Evolutionary conservation across 2,888 invertebrate genomes (phyloP).

Genomic region (Rotaria sp.): DNA sequence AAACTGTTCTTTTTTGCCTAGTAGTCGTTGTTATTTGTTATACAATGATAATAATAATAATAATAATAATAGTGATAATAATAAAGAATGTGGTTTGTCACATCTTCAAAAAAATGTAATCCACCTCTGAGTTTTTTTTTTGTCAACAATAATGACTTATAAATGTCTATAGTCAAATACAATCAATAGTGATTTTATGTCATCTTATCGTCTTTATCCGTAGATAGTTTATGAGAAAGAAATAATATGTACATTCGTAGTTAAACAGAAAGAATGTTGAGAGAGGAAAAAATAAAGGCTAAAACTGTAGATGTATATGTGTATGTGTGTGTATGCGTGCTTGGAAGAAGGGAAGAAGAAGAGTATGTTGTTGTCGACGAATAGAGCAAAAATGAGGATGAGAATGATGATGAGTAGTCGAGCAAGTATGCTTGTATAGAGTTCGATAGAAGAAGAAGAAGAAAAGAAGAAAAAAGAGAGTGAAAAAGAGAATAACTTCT

Average conservation of each 20-base stretch:
- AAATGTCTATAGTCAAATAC: background rate
- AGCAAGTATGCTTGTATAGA: background rate
- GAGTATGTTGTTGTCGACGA: background rate
- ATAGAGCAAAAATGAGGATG: background rate
- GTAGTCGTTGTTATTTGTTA: background rate
- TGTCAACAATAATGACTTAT: background rate
- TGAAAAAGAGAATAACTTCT: background rate
- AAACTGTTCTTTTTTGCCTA: background rate
- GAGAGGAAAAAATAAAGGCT: background rate
- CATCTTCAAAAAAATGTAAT: constrained; percentile 2
- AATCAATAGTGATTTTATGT: background rate
- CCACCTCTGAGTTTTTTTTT: background rate
- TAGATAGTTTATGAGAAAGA: background rate
- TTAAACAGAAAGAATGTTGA: background rate
- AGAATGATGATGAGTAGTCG: background rate
- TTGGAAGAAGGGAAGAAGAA: background rate
- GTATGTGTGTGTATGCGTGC: background rate
- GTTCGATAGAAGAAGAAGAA: too few species aligned
- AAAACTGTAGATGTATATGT: background rate
- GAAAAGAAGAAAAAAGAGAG: background rate
- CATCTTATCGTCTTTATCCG: background rate
- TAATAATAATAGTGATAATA: background rate
- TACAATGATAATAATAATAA: background rate
- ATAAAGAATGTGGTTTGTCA: background rate
- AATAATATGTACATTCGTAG: background rate